Percentiles rank a stretch among this genome's conserved stretches.
Evolutionary conservation across 1,140 invertebrate species (phyloP).

Genomic region (Brachionus manjavacas): DNA sequence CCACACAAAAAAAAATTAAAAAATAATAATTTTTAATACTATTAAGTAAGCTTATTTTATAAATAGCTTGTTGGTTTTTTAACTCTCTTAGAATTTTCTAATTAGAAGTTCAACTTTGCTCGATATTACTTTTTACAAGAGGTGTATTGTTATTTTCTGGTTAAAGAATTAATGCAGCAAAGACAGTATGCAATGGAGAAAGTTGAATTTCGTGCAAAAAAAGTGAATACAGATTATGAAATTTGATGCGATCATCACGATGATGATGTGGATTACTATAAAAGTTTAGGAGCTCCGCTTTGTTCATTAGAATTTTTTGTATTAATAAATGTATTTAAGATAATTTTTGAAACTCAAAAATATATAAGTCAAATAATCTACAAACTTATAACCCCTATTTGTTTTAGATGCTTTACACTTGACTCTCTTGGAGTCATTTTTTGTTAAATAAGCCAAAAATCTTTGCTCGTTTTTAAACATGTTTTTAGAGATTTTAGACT

Average conservation of each 20-base stretch:
- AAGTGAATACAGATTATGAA: neutral
- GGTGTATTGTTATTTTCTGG: conserved; percentile 1
- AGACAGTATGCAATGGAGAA: neutral
- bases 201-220: neutral
- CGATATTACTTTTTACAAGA: neutral
- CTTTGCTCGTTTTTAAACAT: neutral
- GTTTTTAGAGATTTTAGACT: too few relatives aligned
- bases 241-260: neutral
- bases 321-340: neutral
- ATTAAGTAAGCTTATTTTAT: neutral
- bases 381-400: neutral
- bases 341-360: neutral
- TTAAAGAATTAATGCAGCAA: neutral
- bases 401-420: neutral
- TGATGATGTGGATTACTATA: neutral
- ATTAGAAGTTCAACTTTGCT: neutral
- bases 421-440: neutral
- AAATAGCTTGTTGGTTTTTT: neutral
- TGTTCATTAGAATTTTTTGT: neutral
- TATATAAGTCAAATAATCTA: neutral
- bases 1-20: neutral
- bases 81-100: neutral
- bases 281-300: neutral
- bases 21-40: neutral
- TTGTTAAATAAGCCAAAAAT: neutral